Evolutionary conservation across 1,140 invertebrate genomes (phyloP).

Genomic region (Orchestia grillus): DNA sequence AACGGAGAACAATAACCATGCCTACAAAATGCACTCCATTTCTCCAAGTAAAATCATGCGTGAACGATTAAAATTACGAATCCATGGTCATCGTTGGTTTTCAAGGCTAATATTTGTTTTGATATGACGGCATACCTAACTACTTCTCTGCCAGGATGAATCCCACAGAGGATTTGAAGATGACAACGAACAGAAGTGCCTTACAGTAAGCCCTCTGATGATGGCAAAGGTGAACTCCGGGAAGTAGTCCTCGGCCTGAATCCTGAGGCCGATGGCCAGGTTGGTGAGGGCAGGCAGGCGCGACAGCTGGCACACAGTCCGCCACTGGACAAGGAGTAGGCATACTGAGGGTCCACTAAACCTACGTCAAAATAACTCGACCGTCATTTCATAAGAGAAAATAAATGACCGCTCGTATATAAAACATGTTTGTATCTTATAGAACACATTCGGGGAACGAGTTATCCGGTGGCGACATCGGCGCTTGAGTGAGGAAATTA

Average conservation of each 20-base stretch:
- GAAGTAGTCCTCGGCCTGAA: slow-evolving; percentile 44
- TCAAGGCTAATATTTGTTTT: no score
- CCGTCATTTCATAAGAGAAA: not conserved
- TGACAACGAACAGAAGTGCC: not conserved
- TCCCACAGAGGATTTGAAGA: not conserved
- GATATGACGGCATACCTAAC: no score
- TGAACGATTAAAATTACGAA: not conserved
- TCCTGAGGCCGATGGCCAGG: not conserved
- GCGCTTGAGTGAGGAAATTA: no score
- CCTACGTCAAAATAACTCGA: not conserved
- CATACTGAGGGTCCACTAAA: not conserved
- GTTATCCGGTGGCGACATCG: no score
- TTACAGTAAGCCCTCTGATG: not conserved
- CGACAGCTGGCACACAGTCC: slow-evolving; percentile 1
- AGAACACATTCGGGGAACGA: not conserved
- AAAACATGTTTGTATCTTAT: not conserved
- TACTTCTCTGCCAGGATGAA: not conserved
- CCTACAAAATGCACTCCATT: no score
- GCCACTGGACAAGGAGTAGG: not conserved
- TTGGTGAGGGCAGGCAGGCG: not conserved
- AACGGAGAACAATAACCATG: no score
- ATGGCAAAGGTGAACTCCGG: slow-evolving; percentile 39
- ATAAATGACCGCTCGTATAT: not conserved
- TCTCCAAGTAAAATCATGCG: not conserved
- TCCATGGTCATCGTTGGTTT: not conserved